Evolutionary conservation across 2,113 vertebrate species (phyloP).

Genomic region (Ophiodon elongatus): DNA sequence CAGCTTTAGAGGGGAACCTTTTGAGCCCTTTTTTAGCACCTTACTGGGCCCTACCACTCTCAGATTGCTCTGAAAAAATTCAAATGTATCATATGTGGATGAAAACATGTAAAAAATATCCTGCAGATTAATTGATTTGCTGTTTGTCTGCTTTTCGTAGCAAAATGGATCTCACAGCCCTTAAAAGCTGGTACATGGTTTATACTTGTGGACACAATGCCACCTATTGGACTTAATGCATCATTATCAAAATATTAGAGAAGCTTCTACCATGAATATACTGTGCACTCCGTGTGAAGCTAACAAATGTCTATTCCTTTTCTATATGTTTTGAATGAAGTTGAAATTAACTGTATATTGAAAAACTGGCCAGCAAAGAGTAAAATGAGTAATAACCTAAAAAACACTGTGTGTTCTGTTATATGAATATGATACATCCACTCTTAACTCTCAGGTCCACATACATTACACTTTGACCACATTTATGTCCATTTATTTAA

Average conservation of each 20-base stretch:
- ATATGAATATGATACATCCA: background rate
- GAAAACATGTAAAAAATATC: constrained; percentile 18
- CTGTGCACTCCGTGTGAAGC: background rate
- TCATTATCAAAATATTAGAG: background rate
- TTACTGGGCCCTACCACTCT: background rate
- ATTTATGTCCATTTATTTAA: background rate
- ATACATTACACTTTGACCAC: background rate
- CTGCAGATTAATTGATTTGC: background rate
- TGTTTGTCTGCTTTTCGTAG: background rate
- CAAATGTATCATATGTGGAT: background rate
- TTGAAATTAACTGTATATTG: background rate
- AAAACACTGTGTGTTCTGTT: background rate
- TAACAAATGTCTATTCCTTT: background rate
- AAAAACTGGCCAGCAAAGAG: background rate
- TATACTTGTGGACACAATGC: constrained; percentile 37
- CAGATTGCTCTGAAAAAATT: constrained; percentile 8
- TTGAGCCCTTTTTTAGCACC: constrained; percentile 7
- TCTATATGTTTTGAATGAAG: background rate
- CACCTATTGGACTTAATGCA: constrained; percentile 56
- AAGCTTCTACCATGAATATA: background rate
- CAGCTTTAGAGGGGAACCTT: background rate
- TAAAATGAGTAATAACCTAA: background rate
- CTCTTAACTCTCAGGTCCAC: background rate
- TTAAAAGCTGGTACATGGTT: background rate
- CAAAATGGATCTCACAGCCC: background rate